phyloP scores from a whole-genome alignment of 2,113 vertebrate species.

The Dissostichus mawsoni region DNA sequence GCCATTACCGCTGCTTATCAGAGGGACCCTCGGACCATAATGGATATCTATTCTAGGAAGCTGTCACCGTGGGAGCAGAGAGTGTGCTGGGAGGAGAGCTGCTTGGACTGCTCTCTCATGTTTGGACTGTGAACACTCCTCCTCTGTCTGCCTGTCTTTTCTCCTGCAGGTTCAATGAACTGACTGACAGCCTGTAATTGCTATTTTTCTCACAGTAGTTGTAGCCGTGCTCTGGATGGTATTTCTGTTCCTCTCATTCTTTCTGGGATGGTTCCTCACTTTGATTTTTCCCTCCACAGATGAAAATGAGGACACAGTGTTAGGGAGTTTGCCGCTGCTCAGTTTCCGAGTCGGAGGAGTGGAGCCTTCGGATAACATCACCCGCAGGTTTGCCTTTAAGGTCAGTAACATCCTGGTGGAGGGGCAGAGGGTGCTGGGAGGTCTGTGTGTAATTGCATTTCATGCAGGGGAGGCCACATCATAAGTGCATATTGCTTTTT shows the following conservation, averaged over 20 bases:
- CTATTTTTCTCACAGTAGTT: not conserved
- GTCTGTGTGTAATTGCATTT: constrained; percentile 2
- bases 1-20: constrained; percentile 47
- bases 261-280: constrained; percentile 3
- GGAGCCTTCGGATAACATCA: constrained; percentile 92
- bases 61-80: constrained; percentile 56
- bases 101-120: constrained; percentile 22
- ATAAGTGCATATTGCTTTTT: not conserved
- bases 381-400: constrained; percentile 95
- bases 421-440: not conserved
- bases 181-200: not conserved
- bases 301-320: constrained; percentile 92
- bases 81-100: constrained; percentile 28
- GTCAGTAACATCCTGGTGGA: constrained; percentile 80
- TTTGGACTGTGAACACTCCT: constrained; percentile 14
- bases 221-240: not conserved
- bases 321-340: constrained; percentile 94
- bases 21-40: constrained; percentile 60
- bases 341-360: constrained; percentile 91
- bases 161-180: constrained; percentile 17
- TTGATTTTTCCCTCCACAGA: constrained; percentile 79
- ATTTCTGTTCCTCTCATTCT: not conserved
- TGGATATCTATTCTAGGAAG: constrained; percentile 75
- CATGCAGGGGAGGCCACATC: not conserved
- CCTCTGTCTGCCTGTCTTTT: constrained; percentile 16